Base-by-base conservation (phyloP, 2,113 vertebrate species). In the Cochlearius cochlearius region DNA sequence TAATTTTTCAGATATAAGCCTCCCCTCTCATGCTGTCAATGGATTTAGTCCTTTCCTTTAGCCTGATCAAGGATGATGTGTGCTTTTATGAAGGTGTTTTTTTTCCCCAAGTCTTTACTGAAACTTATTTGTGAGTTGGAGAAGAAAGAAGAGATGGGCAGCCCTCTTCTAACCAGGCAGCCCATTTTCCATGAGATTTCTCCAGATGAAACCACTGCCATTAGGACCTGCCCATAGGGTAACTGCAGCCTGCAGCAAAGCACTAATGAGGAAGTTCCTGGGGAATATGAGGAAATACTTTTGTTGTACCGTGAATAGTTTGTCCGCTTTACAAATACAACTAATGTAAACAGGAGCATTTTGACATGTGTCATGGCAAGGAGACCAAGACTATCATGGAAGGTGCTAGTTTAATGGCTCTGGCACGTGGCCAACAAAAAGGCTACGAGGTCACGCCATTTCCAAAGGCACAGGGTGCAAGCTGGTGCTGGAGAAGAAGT, bases 401-500 rank as follows among this genome's bases (percentile, higher is more conserved):
- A 93, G 49, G 47, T 74, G 55, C 5, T 59, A 32, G 38, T 67
- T 92, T 71, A 95, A 69, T 52, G 59, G 15, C 50, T 67, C 41
- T 95, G 78, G 47, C 41, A n/a, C 11, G 12, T 0, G 0, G n/a
- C n/a, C 82, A 92, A 55, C 55, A 55, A 50, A 83, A 91, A 83
- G 49, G 26, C 38, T 71, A 47, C 2, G 0, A 34, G 53, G 36
- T 64, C 77, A 90, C 0, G 0, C 6, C 0, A 0, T 69, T 83
- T 76, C 47, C n/a, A 64, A 76, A 86, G 67, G 30, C 1, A 1
- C 18, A 68, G 43, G 26, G 50, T 39, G 15, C 1, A 5, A 67
- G 38, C 15, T 58, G 19, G 9, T 75, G 60, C 85, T 75, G 50
- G 30, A 76, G 58, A 27, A 86, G 39, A 86, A 5, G 56, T 45